Evolutionary conservation across 2,797 vertebrate genomes (phyloP).

Genomic region (Pygocentrus nattereri): DNA sequence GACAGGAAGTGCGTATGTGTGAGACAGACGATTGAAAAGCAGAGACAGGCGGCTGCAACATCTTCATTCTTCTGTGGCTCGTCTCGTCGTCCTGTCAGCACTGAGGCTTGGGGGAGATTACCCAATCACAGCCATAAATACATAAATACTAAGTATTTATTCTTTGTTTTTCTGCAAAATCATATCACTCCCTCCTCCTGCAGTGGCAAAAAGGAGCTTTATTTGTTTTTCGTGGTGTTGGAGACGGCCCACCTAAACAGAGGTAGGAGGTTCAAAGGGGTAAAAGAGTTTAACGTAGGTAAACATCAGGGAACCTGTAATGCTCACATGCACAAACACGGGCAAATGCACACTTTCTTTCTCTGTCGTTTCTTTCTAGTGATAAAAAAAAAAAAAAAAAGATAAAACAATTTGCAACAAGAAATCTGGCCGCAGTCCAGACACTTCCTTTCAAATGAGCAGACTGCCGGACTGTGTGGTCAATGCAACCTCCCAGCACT

Average conservation of each 20-base stretch:
- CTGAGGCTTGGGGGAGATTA: slow-evolving; percentile 39
- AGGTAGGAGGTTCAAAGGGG: neutral
- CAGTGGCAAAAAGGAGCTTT: neutral
- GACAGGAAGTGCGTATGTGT: slow-evolving; percentile 37
- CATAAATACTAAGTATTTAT: neutral
- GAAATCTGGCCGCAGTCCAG: slow-evolving; percentile 29
- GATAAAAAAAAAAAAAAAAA: neutral
- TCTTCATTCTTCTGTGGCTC: neutral
- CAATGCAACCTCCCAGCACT: slow-evolving; percentile 31
- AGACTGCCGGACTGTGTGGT: slow-evolving; percentile 39
- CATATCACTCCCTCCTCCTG: neutral
- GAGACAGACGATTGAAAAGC: neutral
- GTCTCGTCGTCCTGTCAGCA: slow-evolving; percentile 16
- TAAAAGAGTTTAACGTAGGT: slow-evolving; percentile 32
- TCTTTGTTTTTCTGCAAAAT: neutral
- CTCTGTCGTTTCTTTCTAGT: too few relatives aligned
- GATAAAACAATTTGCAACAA: slow-evolving; percentile 31
- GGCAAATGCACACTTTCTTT: neutral
- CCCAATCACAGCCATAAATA: slow-evolving; percentile 3
- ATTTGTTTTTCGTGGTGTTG: neutral
- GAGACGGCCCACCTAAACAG: slow-evolving; percentile 8
- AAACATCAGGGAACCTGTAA: slow-evolving; percentile 11
- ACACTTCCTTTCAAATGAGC: slow-evolving; percentile 31
- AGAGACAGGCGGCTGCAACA: neutral
- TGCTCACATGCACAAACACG: neutral